Percentiles rank a stretch among this genome's conserved stretches.
Conservation (phyloP, 2,797 vertebrate genomes). For the Rallus crepitans region DNA sequence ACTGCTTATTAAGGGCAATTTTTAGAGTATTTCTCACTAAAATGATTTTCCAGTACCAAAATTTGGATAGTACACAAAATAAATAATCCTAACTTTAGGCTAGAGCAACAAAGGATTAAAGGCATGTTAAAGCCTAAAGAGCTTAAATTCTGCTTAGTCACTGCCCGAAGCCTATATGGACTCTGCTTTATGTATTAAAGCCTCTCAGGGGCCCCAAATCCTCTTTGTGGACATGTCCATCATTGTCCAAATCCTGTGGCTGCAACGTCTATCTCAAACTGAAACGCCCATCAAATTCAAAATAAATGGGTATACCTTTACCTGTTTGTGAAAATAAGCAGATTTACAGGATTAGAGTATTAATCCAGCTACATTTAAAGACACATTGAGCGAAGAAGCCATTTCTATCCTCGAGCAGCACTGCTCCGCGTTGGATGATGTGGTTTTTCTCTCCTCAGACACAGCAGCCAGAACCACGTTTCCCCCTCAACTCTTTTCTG, state of each 20-base stretch:
- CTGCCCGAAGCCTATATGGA: constrained; percentile 39
- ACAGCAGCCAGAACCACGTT: background rate
- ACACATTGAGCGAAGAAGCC: background rate
- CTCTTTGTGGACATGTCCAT: background rate
- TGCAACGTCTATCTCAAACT: background rate
- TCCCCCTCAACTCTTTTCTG: background rate
- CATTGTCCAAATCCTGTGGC: background rate
- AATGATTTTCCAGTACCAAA: constrained; percentile 41
- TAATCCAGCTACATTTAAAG: background rate
- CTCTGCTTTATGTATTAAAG: background rate
- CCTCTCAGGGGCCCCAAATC: background rate
- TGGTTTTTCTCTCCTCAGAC: background rate
- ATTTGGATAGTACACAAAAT: constrained; percentile 16
- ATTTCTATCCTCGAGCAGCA: background rate
- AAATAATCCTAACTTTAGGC: constrained; percentile 59
- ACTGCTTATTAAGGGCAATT: background rate
- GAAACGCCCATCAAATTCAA: background rate
- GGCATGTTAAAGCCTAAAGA: constrained; percentile 49
- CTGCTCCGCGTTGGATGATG: background rate
- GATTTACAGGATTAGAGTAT: background rate
- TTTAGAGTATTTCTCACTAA: constrained; percentile 16
- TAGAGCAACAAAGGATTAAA: constrained; percentile 54
- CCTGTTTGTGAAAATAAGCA: background rate
- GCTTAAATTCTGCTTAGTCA: constrained; percentile 25
- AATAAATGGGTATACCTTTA: background rate